phyloP scores from a whole-genome alignment of 2,888 invertebrate species.

The Spodoptera exigua region DNA sequence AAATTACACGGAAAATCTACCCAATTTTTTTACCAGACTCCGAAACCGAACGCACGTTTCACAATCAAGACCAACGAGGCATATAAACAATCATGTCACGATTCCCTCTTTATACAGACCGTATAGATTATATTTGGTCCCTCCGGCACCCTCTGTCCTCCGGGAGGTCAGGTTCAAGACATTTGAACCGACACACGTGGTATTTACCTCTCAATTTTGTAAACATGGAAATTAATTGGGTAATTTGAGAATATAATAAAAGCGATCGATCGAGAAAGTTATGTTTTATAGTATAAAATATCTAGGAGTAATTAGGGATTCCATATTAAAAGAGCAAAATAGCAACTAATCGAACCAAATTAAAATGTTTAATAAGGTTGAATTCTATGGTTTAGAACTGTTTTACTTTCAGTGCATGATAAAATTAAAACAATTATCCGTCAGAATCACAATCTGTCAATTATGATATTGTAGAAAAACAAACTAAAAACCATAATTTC shows the following conservation, averaged over 20 bases:
- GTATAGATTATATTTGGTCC: conserved; percentile 34
- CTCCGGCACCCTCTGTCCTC: conserved; percentile 20
- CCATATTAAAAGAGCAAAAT: too few species aligned
- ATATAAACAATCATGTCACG: conserved; percentile 35
- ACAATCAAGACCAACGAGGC: not conserved
- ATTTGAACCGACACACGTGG: conserved; percentile 35
- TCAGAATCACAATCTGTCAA: too few species aligned
- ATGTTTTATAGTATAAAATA: too few species aligned
- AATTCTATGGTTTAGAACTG: too few species aligned
- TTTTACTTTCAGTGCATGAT: too few species aligned
- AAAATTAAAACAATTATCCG: too few species aligned
- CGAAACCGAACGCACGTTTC: not conserved
- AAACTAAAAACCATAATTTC: too few species aligned
- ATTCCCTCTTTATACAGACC: conserved; percentile 22
- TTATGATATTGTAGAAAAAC: too few species aligned
- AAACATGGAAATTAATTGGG: conserved; percentile 10
- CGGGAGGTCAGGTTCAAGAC: conserved; percentile 37
- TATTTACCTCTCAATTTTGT: conserved; percentile 20
- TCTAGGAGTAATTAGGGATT: too few species aligned
- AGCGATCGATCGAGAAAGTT: not conserved
- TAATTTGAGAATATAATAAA: not conserved
- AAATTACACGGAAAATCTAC: too few species aligned
- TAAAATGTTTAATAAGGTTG: too few species aligned
- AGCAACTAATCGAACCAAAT: too few species aligned
- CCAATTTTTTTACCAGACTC: not conserved